A percentile compares a stretch with the other conserved stretches of the same genome.
These are phyloP conservation scores for Labrus mixtus DNA, from an alignment of 2,113 vertebrate genomes.

Conservation along the genomic window DNA sequence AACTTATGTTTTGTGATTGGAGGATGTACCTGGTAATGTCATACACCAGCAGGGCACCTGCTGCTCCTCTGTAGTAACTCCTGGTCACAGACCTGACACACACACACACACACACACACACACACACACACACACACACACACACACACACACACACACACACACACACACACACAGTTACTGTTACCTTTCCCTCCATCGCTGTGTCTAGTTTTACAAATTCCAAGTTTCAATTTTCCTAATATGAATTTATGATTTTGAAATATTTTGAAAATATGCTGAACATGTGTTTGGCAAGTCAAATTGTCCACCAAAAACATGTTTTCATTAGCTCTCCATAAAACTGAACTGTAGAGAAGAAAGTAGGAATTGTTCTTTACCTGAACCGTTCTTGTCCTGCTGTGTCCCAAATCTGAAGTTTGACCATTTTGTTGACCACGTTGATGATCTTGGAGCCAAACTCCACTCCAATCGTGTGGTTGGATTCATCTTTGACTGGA, in stretches of 20 bases:
- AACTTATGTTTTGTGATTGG: conserved; percentile 5
- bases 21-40: conserved; percentile 91
- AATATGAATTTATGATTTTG: too few relatives aligned
- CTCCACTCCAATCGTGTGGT: conserved; percentile 95
- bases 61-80: conserved; percentile 95
- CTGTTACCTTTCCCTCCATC: too few relatives aligned
- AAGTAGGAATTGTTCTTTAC: conserved; percentile 66
- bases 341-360: not conserved
- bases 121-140: too few relatives aligned
- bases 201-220: too few relatives aligned
- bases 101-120: not conserved
- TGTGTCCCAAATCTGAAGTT: conserved; percentile 96
- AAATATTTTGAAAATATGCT: too few relatives aligned
- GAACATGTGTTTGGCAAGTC: too few relatives aligned
- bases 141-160: too few relatives aligned
- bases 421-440: conserved; percentile 93
- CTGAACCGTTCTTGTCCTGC: conserved; percentile 94
- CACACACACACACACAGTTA: too few relatives aligned
- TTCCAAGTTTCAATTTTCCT: too few relatives aligned
- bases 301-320: too few relatives aligned
- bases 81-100: conserved; percentile 90
- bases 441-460: conserved; percentile 94
- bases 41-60: conserved; percentile 92
- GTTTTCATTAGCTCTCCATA: too few relatives aligned
- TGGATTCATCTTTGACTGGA: conserved; percentile 94